Evolutionary conservation across 2,797 vertebrate genomes (phyloP).

Genomic region (Trematomus bernacchii): DNA sequence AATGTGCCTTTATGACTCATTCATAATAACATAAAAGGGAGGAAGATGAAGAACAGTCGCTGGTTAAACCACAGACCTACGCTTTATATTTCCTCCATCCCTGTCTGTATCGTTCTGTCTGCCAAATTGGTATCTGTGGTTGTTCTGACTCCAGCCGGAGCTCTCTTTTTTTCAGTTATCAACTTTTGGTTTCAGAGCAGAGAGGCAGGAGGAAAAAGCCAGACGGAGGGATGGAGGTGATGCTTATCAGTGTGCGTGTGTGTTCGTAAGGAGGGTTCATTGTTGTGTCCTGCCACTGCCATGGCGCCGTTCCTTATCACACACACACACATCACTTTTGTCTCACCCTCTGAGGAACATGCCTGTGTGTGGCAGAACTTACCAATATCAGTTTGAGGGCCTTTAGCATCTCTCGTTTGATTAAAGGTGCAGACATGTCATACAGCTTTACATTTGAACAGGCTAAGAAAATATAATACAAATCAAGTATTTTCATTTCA

Average conservation of each 20-base stretch:
- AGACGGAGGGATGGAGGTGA: slow-evolving; percentile 67
- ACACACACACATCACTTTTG: slow-evolving; percentile 86
- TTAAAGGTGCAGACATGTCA: neutral
- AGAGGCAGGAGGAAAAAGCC: slow-evolving; percentile 55
- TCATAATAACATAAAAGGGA: neutral
- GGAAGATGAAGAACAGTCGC: neutral
- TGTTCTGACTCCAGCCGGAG: slow-evolving; percentile 35
- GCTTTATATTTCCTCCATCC: slow-evolving; percentile 1
- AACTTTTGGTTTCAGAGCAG: slow-evolving; percentile 32
- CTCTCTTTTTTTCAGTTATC: slow-evolving; percentile 42
- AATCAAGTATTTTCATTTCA: neutral
- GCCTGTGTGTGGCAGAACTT: slow-evolving; percentile 48
- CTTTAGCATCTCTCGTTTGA: too few species aligned
- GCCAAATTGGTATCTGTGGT: slow-evolving; percentile 46
- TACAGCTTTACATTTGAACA: too few species aligned
- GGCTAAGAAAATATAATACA: too few species aligned
- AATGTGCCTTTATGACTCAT: neutral
- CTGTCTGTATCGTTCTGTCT: slow-evolving; percentile 7
- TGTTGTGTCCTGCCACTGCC: slow-evolving; percentile 84
- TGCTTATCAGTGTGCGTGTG: slow-evolving; percentile 63
- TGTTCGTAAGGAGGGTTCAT: slow-evolving; percentile 80
- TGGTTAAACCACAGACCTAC: slow-evolving; percentile 1
- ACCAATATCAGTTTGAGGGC: neutral
- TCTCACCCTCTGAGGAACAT: slow-evolving; percentile 82
- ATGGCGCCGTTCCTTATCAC: slow-evolving; percentile 89